Base-by-base conservation (phyloP, 2,888 invertebrate species). In the Melanostoma mellinum region DNA sequence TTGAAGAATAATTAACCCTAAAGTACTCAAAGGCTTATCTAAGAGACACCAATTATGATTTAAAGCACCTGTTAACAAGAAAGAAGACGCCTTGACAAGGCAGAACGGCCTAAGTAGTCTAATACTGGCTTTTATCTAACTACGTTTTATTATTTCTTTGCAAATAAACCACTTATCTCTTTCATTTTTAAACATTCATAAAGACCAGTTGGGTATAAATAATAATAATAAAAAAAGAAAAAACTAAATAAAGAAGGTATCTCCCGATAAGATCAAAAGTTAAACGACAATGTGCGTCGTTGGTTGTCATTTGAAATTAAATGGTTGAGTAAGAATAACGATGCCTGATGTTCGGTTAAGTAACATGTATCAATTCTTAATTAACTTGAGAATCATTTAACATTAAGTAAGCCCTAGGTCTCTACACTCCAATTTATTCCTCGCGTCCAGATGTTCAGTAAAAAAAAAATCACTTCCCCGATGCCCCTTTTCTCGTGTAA, bases 281-380 rank as follows among this genome's bases (percentile, higher is more conserved):
- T 63, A 48, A 63, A 63, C 20, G 61, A 63, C 20, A 63, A 30
- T 48, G 46, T 63, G 61, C 61, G 61, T 48, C 30, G 61, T 63
- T 36, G 9, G n/a, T 38, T n/a, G 30, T 38, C n/a, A 2, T 63
- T 36, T 30, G 2, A 10, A 44, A 60, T 10, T 20, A 20, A 60
- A 44, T 63, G 48, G 6, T 6, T 4, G n/a, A 61, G 46, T 35
- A 4, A 0, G 9, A 35, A 42, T 10, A 6, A 40, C 6, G 6
- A 33, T 35, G 3, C 30, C 20, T 4, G 35, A 6, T 36, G 8
- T 6, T 6, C 20, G 6, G 2, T 55, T 6, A n/a, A 55, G 38
- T 36, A 30, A 8, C 40, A 20, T n/a, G 9, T 56, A 40, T 56
- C 4, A n/a, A 8, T 9, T 32, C 33, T 44, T 6, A 44, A 60